Percentiles rank a stretch among this genome's conserved stretches.
Conservation (phyloP, 1,140 invertebrate species). For the Nylanderia fulva region DNA sequence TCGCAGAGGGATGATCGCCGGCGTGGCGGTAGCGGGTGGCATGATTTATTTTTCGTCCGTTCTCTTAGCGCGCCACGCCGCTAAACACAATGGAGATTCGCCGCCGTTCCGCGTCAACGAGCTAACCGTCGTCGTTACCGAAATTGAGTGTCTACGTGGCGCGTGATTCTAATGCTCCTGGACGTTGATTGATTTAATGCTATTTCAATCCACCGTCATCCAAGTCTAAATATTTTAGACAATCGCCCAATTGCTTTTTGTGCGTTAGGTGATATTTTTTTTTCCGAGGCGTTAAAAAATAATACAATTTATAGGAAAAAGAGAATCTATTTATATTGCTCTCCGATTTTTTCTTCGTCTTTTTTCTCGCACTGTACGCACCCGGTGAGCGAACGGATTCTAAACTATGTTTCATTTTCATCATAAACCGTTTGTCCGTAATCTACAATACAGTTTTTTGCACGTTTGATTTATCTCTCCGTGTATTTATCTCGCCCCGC, state of each 20-base stretch:
- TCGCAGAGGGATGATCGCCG: constrained; percentile 77
- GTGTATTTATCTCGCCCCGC: too few species aligned
- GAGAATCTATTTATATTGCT: not conserved
- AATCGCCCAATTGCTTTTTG: not conserved
- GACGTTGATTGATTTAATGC: constrained; percentile 1
- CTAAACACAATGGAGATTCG: constrained; percentile 62
- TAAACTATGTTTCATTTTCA: constrained; percentile 16
- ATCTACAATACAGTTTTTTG: constrained; percentile 36
- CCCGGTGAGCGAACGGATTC: not conserved
- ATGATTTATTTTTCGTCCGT: constrained; percentile 80
- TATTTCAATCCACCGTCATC: not conserved
- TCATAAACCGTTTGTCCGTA: not conserved
- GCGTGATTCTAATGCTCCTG: constrained; percentile 5
- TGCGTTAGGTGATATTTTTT: not conserved
- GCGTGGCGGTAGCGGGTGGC: constrained; percentile 61
- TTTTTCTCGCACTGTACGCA: not conserved
- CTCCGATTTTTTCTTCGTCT: not conserved
- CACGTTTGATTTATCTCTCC: constrained; percentile 28
- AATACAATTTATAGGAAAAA: not conserved
- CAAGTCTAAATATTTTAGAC: not conserved
- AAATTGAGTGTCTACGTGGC: constrained; percentile 41
- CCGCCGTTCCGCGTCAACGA: constrained; percentile 65
- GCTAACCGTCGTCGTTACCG: constrained; percentile 64
- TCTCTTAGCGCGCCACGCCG: constrained; percentile 50
- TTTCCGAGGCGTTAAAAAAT: not conserved